Evolutionary conservation across 2,113 vertebrate species (phyloP).

Genomic region (Cyanistes caeruleus): DNA sequence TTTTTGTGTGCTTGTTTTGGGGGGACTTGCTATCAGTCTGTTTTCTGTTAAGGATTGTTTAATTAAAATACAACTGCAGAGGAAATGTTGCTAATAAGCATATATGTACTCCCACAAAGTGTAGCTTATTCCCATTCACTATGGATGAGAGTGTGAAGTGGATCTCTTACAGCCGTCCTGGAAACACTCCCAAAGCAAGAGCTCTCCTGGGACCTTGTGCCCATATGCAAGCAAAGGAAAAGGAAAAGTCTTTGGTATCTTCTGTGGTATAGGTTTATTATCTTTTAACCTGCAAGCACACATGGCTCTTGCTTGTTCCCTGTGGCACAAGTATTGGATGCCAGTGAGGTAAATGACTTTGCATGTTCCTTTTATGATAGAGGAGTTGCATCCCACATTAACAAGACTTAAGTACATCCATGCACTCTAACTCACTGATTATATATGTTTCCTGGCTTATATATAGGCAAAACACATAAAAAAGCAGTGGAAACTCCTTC

Average conservation of each 20-base stretch:
- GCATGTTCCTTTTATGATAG: neutral
- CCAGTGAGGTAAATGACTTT: neutral
- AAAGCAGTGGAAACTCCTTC: slow-evolving; percentile 76
- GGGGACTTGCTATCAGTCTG: neutral
- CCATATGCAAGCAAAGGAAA: neutral
- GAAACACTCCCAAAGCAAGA: neutral
- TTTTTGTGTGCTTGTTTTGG: neutral
- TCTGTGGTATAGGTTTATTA: neutral
- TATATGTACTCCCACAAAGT: neutral
- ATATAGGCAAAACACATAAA: slow-evolving; percentile 49
- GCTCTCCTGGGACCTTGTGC: neutral
- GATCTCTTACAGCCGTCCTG: neutral
- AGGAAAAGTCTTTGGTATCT: neutral
- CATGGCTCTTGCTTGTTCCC: neutral
- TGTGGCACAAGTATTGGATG: neutral
- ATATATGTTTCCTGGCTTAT: slow-evolving; percentile 29
- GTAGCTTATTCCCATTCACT: neutral
- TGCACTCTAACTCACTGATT: neutral
- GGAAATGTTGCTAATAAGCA: neutral
- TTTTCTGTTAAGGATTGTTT: neutral
- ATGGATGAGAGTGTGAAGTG: neutral
- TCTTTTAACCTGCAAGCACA: neutral
- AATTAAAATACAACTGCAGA: neutral
- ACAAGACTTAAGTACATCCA: neutral
- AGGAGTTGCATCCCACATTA: neutral